These are phyloP conservation scores for Phoeniculus purpureus DNA, from an alignment of 2,797 vertebrate genomes.

Conservation along the genomic window DNA sequence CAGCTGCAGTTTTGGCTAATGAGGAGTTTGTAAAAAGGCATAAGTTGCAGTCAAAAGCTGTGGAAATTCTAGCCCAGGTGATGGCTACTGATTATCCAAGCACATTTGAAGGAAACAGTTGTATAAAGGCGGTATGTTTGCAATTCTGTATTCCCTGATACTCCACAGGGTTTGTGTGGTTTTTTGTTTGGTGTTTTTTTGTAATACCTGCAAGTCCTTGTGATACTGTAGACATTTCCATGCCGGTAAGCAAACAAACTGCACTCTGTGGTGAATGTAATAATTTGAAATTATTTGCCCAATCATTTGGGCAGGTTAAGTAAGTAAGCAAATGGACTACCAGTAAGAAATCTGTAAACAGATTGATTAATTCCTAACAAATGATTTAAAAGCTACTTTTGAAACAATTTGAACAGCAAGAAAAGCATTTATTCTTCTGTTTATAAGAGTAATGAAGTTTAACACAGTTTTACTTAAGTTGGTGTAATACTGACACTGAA, in stretches of 20 bases:
- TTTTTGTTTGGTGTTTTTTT: too few relatives aligned
- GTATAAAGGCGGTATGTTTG: slow-evolving; percentile 88
- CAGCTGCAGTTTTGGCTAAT: slow-evolving; percentile 89
- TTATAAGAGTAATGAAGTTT: neutral
- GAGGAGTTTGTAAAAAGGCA: slow-evolving; percentile 87
- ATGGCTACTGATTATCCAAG: slow-evolving; percentile 90
- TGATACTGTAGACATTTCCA: neutral
- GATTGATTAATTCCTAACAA: neutral
- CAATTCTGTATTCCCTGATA: neutral
- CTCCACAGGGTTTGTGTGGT: neutral
- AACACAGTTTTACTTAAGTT: neutral
- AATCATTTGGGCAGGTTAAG: neutral
- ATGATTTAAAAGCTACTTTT: neutral
- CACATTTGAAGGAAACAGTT: slow-evolving; percentile 89
- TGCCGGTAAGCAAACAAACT: neutral
- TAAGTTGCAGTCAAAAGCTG: slow-evolving; percentile 85
- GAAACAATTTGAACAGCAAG: neutral
- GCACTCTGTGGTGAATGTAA: neutral
- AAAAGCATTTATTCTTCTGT: neutral
- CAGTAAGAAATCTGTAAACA: neutral
- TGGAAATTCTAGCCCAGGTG: slow-evolving; percentile 95
- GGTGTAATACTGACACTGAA: neutral
- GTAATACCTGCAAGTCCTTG: neutral
- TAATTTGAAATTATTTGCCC: neutral
- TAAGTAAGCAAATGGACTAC: neutral